Evolutionary conservation across 2,113 vertebrate species (phyloP).

Genomic region (Pluvianellus socialis): DNA sequence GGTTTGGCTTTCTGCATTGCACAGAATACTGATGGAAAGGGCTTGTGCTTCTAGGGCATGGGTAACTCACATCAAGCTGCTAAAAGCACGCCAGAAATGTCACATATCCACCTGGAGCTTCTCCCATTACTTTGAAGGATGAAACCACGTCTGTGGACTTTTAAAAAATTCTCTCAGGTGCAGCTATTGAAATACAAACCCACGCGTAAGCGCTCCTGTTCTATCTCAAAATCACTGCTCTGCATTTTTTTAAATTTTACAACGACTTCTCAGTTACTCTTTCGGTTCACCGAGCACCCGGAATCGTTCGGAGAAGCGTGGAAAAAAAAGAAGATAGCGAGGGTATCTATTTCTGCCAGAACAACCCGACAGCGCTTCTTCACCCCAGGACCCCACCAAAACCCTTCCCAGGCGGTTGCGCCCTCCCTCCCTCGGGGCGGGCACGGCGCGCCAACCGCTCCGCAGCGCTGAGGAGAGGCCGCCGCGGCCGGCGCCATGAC

Average conservation of each 20-base stretch:
- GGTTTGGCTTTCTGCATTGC: background rate
- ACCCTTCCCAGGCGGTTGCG: background rate
- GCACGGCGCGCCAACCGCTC: too few relatives aligned
- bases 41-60: background rate
- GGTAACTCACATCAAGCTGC: background rate
- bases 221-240: too few relatives aligned
- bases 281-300: too few relatives aligned
- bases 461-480: background rate
- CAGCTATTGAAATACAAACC: background rate
- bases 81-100: background rate
- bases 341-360: background rate
- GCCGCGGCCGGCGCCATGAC: background rate
- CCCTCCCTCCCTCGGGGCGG: background rate
- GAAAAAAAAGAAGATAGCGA: background rate
- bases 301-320: background rate
- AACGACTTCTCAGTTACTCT: background rate
- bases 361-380: too few relatives aligned
- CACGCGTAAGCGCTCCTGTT: background rate
- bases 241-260: background rate
- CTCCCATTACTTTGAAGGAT: background rate
- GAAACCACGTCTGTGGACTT: background rate
- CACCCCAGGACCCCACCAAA: too few relatives aligned
- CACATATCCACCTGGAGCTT: background rate
- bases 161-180: background rate
- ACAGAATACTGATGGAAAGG: fast-evolving